Evolutionary conservation across 2,888 invertebrate species (phyloP), one percentile per base, ranked within the genome.

Genomic region (Cyclophora punctaria): DNA sequence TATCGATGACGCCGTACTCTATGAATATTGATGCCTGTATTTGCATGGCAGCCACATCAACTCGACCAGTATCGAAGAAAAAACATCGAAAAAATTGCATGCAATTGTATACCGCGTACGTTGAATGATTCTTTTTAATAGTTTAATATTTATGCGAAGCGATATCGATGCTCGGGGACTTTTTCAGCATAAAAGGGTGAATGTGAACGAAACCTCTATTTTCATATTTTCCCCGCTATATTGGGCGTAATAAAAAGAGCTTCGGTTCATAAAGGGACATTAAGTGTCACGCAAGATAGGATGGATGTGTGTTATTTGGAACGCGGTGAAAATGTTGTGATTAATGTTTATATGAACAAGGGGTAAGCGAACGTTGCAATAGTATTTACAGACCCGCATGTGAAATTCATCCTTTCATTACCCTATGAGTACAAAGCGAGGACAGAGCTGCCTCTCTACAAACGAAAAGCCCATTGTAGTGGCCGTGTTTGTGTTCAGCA

Each of bases 21-120:
- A 82, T 85, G 84, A 84, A 85, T 84, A 84, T 84, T 83, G 78
- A 83, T 81, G 64, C 67, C 56, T 59, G 57, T 64, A 82, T 83
- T 82, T 83, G 78, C 80, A 83, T 83, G 75, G 64, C 67, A 71
- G 63, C 66, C 60, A 67, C 67, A 67, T 69, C 67, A 63, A 69
- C 63, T 56, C 62, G 53, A 60, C 55, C 63, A 64, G 63, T 63
- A 67, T 68, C 64, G 64, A 67, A 67, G 68, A 66, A 73, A 72
- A 73, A 71, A 69, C 63, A 66, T 61, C 60, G 51, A 46, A 53
- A 49, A 48, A 48, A 55, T 53, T 56, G 57, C 52, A 60, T 62
- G 54, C 60, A 65, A 62, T 63, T 59, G 55, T 53, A 55, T 56
- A 54, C 49, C 40, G 7, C 49, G 44, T 34, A 44, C 44, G 44